Evolutionary conservation across 35 echinoderm and acorn worm species (phyloP), one percentile per base, ranked within the genome.

Genomic region (Eucidaris tribuloides): DNA sequence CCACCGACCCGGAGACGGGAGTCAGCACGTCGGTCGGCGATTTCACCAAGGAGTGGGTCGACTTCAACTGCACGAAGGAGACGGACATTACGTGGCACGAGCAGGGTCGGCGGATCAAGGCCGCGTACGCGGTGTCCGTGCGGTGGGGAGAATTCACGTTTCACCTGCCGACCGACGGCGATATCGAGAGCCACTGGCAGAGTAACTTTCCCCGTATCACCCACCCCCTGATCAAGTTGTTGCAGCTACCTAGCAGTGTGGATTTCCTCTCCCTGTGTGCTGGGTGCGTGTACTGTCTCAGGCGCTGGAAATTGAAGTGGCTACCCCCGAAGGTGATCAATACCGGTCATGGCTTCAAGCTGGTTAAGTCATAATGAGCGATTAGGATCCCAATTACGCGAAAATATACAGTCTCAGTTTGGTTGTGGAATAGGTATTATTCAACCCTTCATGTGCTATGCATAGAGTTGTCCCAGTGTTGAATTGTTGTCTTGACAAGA

Each of bases 31-130:
- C 65, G 9, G 81, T 90, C 3, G 96, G 86, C 2, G 89, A 93
- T 76, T 98, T 99, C 83, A 99, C 96, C 4, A 83, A 74, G 27
- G 96, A 99, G 62, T 99, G 96, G 96, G 96, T 99, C 7, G 96
- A 88, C 42, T 99, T 86, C 63, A 99, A 99, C 33, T 90, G 87
- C 61, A 62, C 96, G 2, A 90, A 48, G 32, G 86, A 90, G 19
- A 86, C 62, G 4, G 82, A 82, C 32, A 59, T 85, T 22, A 50
- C 84, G 74, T 99, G 96, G 96, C 85, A 80, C 45, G 96, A 99
- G 60, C 86, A 99, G 32, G 90, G 96, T 79, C 64, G 91, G 24
- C 93, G 83, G 2, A 56, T 87, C 6, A 89, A 84, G 82, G 91
- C 96, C 5, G 70, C 79, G 17, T 99, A 99, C 63, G 86, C 77